These are phyloP conservation scores for Epicauta chinensis DNA, from an alignment of 1,140 invertebrate genomes.

Conservation along the genomic window DNA sequence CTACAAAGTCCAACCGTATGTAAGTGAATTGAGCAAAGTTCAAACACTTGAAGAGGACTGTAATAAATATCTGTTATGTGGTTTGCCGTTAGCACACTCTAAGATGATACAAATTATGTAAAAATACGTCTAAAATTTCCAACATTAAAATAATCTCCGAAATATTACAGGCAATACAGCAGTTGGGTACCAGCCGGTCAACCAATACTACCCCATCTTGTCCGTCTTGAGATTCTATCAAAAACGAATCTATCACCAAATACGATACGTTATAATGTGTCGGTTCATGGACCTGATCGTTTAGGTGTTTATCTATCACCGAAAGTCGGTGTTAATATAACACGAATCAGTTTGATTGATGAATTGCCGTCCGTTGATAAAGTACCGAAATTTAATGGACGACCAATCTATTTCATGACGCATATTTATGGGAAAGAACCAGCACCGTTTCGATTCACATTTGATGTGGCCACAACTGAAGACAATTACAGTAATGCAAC, in stretches of 20 bases:
- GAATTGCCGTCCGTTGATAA: slow-evolving; percentile 15
- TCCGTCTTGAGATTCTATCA: slow-evolving; percentile 24
- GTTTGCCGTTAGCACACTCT: slow-evolving; percentile 49
- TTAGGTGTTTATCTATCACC: slow-evolving; percentile 34
- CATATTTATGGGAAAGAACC: slow-evolving; percentile 29
- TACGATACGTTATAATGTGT: slow-evolving; percentile 27
- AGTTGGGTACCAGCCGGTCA: slow-evolving; percentile 37
- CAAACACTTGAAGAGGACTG: slow-evolving; percentile 41
- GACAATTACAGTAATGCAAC: slow-evolving; percentile 17
- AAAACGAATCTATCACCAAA: slow-evolving; percentile 18
- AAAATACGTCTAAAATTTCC: slow-evolving; percentile 18
- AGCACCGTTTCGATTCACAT: slow-evolving; percentile 25
- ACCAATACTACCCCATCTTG: slow-evolving; percentile 29
- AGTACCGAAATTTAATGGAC: slow-evolving; percentile 20
- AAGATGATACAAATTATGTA: slow-evolving; percentile 45
- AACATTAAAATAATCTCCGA: slow-evolving; percentile 11
- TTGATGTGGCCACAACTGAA: slow-evolving; percentile 25
- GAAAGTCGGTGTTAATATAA: slow-evolving; percentile 26
- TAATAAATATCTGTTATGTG: slow-evolving; percentile 47
- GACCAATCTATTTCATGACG: slow-evolving; percentile 33
- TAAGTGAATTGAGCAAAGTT: slow-evolving; percentile 40
- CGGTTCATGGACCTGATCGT: slow-evolving; percentile 33
- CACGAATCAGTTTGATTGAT: slow-evolving; percentile 31
- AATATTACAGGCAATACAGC: slow-evolving; percentile 29
- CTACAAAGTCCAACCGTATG: slow-evolving; percentile 38